phyloP scores from a whole-genome alignment of 2,113 vertebrate species.

The Etheostoma cragini region DNA sequence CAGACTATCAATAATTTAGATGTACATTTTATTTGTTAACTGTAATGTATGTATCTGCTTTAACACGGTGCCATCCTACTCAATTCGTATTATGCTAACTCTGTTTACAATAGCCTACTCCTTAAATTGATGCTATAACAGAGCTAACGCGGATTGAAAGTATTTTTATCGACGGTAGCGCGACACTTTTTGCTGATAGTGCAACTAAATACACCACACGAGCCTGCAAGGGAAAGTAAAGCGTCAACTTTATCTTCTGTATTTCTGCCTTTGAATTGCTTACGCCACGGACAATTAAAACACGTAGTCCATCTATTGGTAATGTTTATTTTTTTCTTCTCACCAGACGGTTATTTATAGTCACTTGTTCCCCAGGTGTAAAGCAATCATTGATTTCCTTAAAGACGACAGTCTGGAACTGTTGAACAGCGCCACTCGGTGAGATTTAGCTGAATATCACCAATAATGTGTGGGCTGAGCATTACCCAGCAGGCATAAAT shows the following conservation, averaged over 20 bases:
- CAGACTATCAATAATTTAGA: not conserved
- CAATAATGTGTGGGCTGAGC: constrained; percentile 7
- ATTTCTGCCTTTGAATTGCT: not conserved
- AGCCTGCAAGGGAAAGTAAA: not conserved
- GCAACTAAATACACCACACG: not conserved
- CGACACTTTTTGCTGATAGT: not conserved
- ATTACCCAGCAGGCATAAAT: not conserved
- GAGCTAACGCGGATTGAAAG: not conserved
- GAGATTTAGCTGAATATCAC: constrained; percentile 29
- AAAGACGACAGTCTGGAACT: constrained; percentile 3
- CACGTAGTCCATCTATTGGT: too few species aligned
- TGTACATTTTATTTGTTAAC: not conserved
- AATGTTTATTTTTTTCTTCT: not conserved
- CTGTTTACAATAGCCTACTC: not conserved
- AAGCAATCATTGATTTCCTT: not conserved
- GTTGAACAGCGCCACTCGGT: constrained; percentile 62
- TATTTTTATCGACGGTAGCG: not conserved
- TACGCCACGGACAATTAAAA: not conserved
- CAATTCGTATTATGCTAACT: not conserved
- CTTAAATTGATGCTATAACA: not conserved
- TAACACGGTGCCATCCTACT: too few species aligned
- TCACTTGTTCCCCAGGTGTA: constrained; percentile 12
- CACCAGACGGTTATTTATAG: too few species aligned
- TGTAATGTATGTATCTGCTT: not conserved
- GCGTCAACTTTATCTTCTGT: not conserved